Evolutionary conservation across 2,113 vertebrate species (phyloP).

Genomic region (Tenrec ecaudatus): DNA sequence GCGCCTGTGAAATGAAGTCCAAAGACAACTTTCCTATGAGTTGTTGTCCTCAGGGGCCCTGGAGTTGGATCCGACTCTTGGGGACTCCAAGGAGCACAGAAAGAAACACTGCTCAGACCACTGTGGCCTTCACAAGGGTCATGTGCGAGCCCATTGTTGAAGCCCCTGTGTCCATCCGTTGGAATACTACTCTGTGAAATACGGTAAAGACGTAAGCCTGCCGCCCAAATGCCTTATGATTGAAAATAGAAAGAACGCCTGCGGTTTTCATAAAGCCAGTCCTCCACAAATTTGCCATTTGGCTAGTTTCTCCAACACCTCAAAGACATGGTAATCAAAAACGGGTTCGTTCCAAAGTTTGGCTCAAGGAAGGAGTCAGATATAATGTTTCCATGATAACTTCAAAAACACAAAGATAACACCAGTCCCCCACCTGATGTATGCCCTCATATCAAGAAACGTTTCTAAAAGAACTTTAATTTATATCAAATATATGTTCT

Average conservation of each 20-base stretch:
- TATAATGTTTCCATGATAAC: constrained; percentile 10
- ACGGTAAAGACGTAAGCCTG: not conserved
- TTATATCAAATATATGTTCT: constrained; percentile 39
- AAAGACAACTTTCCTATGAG: not conserved
- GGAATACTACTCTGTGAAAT: not conserved
- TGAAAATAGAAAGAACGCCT: constrained; percentile 36
- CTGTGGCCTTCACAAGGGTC: too few relatives aligned
- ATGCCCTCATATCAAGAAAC: constrained; percentile 32
- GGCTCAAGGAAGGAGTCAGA: not conserved
- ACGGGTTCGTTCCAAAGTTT: not conserved
- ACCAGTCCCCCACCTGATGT: constrained; percentile 4
- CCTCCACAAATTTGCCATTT: not conserved
- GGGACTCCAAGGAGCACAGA: too few relatives aligned
- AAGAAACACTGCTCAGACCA: too few relatives aligned
- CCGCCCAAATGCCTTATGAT: not conserved
- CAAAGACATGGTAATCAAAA: not conserved
- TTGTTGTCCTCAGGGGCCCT: too few relatives aligned
- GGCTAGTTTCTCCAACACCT: not conserved
- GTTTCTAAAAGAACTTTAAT: constrained; percentile 54
- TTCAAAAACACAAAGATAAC: not conserved
- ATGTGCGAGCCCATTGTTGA: too few relatives aligned
- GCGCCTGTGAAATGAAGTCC: not conserved
- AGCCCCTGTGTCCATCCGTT: too few relatives aligned
- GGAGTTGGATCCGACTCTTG: too few relatives aligned
- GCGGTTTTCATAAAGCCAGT: not conserved